A percentile compares a stretch with the other conserved stretches of the same genome.
Evolutionary conservation across 2,888 invertebrate species (phyloP).

Genomic region (Brachylomia viminalis): DNA sequence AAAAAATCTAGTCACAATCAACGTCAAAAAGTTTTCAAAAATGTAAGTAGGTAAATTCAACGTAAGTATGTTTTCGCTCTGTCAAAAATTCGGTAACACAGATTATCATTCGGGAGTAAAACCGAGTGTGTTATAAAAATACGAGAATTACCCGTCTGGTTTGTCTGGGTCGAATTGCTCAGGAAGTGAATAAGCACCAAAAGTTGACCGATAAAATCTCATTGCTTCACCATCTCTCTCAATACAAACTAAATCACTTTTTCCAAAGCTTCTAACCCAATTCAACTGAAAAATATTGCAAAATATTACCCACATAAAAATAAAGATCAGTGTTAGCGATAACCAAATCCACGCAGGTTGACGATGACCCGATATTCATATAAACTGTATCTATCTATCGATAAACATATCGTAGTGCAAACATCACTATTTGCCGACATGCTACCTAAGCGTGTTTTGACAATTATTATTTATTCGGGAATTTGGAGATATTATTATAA

Average conservation of each 20-base stretch:
- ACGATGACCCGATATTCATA: slow-evolving; percentile 32
- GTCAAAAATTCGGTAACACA: too few relatives aligned
- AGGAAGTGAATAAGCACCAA: background rate
- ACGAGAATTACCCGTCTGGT: too few relatives aligned
- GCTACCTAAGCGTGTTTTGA: slow-evolving; percentile 59
- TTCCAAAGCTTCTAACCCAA: background rate
- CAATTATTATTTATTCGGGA: slow-evolving; percentile 60
- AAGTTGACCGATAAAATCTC: background rate
- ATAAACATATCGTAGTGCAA: slow-evolving; percentile 61
- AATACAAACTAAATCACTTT: background rate
- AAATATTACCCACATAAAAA: slow-evolving; percentile 20
- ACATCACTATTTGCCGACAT: slow-evolving; percentile 56
- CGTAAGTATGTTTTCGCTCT: too few relatives aligned
- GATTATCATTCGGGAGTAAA: too few relatives aligned
- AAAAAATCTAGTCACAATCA: too few relatives aligned
- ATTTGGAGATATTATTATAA: slow-evolving; percentile 55
- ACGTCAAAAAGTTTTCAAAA: too few relatives aligned
- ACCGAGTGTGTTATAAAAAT: too few relatives aligned
- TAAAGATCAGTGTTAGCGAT: slow-evolving; percentile 30
- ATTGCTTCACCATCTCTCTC: background rate
- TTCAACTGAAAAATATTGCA: slow-evolving; percentile 4
- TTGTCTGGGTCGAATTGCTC: background rate
- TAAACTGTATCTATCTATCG: slow-evolving; percentile 38
- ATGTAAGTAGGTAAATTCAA: too few relatives aligned
- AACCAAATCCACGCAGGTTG: slow-evolving; percentile 61